Percentiles rank a stretch among this genome's conserved stretches.
phyloP scores from a whole-genome alignment of 2,113 vertebrate genomes.

The Theristicus caerulescens region DNA sequence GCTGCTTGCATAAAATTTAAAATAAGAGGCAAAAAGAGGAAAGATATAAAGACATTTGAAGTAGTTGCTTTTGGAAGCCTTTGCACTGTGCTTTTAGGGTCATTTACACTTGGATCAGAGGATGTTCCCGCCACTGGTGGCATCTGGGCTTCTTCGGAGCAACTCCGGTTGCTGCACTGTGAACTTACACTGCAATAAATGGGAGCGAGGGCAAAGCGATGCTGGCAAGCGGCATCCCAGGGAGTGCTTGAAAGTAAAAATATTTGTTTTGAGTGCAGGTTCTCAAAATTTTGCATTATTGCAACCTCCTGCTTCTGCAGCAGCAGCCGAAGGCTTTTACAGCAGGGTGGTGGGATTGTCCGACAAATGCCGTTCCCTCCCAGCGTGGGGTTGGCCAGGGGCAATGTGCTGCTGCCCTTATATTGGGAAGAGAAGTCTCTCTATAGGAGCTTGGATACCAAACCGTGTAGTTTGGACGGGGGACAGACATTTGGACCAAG shows the following conservation, averaged over 20 bases:
- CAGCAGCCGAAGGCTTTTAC: not conserved
- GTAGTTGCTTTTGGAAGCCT: not conserved
- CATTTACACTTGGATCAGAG: not conserved
- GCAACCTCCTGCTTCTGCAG: not conserved
- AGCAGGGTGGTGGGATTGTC: not conserved
- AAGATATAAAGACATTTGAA: not conserved
- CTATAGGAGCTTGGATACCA: not conserved
- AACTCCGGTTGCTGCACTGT: not conserved
- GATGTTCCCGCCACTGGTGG: not conserved
- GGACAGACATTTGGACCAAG: fast-evolving
- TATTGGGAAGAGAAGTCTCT: not conserved
- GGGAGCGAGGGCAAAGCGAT: fast-evolving
- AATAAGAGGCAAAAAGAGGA: not conserved
- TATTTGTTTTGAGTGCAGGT: not conserved
- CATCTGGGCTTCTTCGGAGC: not conserved
- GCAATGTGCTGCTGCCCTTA: not conserved
- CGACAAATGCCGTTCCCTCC: fast-evolving
- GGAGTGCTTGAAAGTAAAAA: not conserved
- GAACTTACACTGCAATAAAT: not conserved
- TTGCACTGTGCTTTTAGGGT: not conserved
- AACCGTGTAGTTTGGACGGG: fast-evolving
- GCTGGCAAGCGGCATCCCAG: not conserved
- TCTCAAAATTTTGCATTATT: not conserved
- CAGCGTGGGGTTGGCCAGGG: not conserved
- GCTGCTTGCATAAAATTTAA: not conserved